Evolutionary conservation across 37 sponge, comb jelly and placozoan species (phyloP).

Genomic region (Dysidea cf. avara): DNA sequence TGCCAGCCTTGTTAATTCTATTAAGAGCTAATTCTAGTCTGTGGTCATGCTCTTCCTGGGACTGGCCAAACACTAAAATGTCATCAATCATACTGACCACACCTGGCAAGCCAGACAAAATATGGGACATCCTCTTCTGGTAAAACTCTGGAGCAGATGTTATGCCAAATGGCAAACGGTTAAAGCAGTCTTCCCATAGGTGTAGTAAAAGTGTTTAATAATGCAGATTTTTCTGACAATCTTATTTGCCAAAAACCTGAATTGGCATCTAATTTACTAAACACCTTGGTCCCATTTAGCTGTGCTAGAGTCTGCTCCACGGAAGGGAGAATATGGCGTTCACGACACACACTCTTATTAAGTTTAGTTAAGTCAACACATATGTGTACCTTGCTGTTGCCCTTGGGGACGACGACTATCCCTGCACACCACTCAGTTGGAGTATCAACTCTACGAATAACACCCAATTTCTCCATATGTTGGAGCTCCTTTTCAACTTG

Average conservation of each 20-base stretch:
- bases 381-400: no score
- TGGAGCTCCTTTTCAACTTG: slow-evolving; percentile 17
- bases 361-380: slow-evolving; percentile 7
- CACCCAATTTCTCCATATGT: slow-evolving; percentile 17
- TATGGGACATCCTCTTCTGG: slow-evolving; percentile 1
- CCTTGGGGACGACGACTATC: slow-evolving; percentile 38
- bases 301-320: slow-evolving; percentile 5
- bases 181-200: no score
- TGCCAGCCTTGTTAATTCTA: no score
- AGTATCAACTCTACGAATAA: slow-evolving; percentile 32
- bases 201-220: no score
- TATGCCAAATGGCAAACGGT: background rate
- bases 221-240: background rate
- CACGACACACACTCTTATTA: background rate
- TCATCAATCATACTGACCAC: background rate
- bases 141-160: background rate
- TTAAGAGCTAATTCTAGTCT: background rate
- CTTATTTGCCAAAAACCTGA: slow-evolving; percentile 30
- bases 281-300: background rate
- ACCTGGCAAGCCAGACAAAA: background rate
- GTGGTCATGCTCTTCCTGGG: slow-evolving; percentile 1
- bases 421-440: slow-evolving; percentile 45
- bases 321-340: background rate
- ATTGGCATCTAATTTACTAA: slow-evolving; percentile 22
- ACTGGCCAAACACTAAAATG: no score